Percentiles rank a stretch among this genome's conserved stretches.
Evolutionary conservation across 1,140 invertebrate species (phyloP).

Genomic region (Zaprionus ornatus): DNA sequence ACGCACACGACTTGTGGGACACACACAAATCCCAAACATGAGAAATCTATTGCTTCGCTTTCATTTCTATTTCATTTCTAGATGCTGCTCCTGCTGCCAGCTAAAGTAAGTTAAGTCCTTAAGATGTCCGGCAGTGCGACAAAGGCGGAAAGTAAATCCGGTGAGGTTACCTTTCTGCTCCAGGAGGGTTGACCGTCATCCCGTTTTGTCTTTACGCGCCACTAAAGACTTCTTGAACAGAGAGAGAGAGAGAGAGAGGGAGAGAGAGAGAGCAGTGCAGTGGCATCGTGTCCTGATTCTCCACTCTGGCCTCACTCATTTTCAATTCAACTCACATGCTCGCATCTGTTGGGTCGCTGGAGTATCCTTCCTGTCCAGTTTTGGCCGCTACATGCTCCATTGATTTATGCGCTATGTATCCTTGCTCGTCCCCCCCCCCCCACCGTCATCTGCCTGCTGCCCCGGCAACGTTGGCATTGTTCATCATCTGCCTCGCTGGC

Average conservation of each 20-base stretch:
- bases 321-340: constrained; percentile 77
- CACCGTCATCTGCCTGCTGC: background rate
- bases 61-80: constrained; percentile 49
- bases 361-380: constrained; percentile 62
- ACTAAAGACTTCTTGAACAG: constrained; percentile 62
- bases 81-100: constrained; percentile 5
- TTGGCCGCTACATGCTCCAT: constrained; percentile 65
- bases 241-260: constrained; percentile 10
- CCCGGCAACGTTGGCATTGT: constrained; percentile 42
- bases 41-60: constrained; percentile 72
- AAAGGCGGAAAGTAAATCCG: constrained; percentile 72
- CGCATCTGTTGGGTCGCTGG: constrained; percentile 63
- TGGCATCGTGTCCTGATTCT: constrained; percentile 29
- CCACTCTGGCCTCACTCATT: constrained; percentile 62
- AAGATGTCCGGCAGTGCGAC: constrained; percentile 68
- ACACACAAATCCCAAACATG: constrained; percentile 79
- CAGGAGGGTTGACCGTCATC: constrained; percentile 49
- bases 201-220: constrained; percentile 74
- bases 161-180: constrained; percentile 65
- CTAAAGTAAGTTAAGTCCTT: constrained; percentile 73
- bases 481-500: constrained; percentile 64
- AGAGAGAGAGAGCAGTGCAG: constrained; percentile 24
- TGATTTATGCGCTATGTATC: constrained; percentile 70
- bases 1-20: constrained; percentile 62
- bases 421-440: constrained; percentile 32